Conservation (phyloP, 2,888 invertebrate species). For the Deladenus siricidicola region DNA sequence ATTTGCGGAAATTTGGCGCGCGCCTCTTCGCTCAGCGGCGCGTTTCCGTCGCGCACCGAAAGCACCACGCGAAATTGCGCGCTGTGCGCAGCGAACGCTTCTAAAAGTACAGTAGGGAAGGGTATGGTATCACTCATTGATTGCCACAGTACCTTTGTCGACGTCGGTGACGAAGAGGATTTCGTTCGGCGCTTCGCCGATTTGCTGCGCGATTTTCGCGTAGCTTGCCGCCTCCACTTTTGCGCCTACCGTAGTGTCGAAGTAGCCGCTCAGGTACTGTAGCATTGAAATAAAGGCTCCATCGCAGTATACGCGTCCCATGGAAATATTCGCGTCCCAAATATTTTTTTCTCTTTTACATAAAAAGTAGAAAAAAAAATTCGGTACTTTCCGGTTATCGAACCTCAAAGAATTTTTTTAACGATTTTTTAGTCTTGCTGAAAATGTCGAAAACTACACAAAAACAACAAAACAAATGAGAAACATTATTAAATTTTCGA, state of each 20-base stretch:
- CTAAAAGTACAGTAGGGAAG: constrained; percentile 58
- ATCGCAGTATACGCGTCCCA: too few relatives aligned
- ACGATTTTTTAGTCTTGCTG: too few relatives aligned
- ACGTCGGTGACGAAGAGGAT: constrained; percentile 80
- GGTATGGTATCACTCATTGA: constrained; percentile 8
- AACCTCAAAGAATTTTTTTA: too few relatives aligned
- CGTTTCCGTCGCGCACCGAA: constrained; percentile 73
- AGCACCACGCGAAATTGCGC: constrained; percentile 68
- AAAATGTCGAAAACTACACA: too few relatives aligned
- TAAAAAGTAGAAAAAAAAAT: too few relatives aligned
- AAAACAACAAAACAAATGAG: too few relatives aligned
- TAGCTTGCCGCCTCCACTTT: constrained; percentile 75
- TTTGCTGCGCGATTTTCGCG: constrained; percentile 65
- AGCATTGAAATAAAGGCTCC: constrained; percentile 25
- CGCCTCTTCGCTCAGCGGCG: constrained; percentile 63
- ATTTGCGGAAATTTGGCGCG: constrained; percentile 11
- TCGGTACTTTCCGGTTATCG: too few relatives aligned
- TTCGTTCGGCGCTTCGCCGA: constrained; percentile 63
- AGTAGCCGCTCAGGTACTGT: constrained; percentile 68
- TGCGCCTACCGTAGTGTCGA: constrained; percentile 75
- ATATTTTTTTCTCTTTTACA: neutral
- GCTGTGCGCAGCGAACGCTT: constrained; percentile 71
- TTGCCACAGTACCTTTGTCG: constrained; percentile 62
- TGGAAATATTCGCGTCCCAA: too few relatives aligned
- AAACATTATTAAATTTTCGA: too few relatives aligned